Percentiles rank a stretch among this genome's conserved stretches.
These are phyloP conservation scores for Centropus unirufus DNA, from an alignment of 2,113 vertebrate genomes.

Conservation along the genomic window DNA sequence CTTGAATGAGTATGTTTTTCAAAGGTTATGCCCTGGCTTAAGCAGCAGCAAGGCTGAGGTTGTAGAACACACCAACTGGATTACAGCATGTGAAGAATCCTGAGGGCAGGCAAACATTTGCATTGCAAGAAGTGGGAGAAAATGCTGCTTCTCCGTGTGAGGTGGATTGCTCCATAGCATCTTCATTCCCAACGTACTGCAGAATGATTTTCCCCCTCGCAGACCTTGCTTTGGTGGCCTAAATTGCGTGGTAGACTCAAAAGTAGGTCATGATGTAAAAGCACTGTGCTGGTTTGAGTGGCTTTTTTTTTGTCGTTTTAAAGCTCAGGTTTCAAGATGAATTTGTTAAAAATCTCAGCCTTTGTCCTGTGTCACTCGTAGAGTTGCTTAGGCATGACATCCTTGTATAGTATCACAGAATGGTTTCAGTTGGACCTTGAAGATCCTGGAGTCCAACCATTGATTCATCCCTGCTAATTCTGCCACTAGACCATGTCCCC, in stretches of 20 bases:
- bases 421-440: no score
- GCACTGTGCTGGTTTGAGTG: background rate
- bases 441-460: no score
- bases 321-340: background rate
- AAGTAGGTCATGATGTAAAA: constrained; percentile 48
- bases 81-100: background rate
- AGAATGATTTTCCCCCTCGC: background rate
- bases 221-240: background rate
- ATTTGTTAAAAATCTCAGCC: background rate
- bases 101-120: background rate
- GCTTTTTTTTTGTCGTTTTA: background rate
- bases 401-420: background rate
- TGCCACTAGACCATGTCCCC: no score
- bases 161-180: background rate
- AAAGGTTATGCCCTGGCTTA: background rate
- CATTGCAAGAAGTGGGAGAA: background rate
- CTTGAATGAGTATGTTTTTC: background rate
- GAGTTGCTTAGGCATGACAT: background rate
- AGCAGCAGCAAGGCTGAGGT: background rate
- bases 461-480: no score
- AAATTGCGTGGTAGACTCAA: background rate
- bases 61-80: background rate
- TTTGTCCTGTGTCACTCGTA: rapidly evolving
- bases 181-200: background rate
- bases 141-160: background rate